Conservation (phyloP, 2,113 vertebrate genomes). For the Tragelaphus buxtoni region DNA sequence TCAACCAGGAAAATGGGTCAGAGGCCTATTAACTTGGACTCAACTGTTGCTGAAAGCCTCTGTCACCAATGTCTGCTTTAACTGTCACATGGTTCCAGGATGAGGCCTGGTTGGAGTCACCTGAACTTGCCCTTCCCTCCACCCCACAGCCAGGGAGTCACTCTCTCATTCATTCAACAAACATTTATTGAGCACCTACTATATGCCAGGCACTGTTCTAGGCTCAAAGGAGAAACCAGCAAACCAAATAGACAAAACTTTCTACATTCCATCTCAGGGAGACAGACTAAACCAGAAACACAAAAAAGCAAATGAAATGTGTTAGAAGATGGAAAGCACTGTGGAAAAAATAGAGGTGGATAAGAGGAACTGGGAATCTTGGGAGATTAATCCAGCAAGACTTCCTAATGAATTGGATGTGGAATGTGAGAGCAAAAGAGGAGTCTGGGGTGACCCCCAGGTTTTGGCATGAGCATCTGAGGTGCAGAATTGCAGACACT, state of each 20-base stretch:
- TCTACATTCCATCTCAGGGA: background rate
- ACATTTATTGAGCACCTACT: background rate
- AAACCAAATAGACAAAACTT: background rate
- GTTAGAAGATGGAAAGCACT: too few species aligned
- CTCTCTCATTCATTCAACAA: background rate
- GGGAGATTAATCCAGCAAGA: background rate
- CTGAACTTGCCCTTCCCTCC: background rate
- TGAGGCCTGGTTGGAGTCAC: background rate
- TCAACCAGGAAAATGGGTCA: constrained; percentile 19
- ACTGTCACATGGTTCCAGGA: background rate
- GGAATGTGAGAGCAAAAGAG: background rate
- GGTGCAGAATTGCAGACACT: background rate
- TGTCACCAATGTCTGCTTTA: background rate
- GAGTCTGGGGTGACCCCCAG: background rate
- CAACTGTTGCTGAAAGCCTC: background rate
- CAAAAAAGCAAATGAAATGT: background rate
- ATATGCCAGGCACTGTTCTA: background rate
- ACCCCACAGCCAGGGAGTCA: background rate
- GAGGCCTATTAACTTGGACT: constrained; percentile 20
- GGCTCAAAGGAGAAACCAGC: background rate
- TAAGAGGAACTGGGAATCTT: background rate
- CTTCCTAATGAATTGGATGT: background rate
- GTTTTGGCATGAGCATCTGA: background rate
- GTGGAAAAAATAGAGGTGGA: background rate
- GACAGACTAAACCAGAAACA: background rate